Percentiles rank a stretch among this genome's conserved stretches.
Conservation (phyloP, 2,888 invertebrate genomes). For the Ischnus inquisitorius region DNA sequence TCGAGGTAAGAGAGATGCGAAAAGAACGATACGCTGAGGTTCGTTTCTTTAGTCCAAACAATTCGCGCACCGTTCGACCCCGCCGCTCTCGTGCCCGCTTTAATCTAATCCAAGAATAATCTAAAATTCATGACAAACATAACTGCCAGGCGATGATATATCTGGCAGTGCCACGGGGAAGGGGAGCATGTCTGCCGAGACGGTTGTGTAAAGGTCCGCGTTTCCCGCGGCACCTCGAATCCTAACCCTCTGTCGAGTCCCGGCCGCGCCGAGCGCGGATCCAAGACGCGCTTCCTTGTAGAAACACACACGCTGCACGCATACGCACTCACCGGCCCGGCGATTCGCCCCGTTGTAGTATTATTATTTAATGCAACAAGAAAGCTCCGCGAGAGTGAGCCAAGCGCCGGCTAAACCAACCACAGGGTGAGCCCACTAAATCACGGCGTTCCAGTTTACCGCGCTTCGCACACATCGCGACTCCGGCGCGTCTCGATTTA, state of each 20-base stretch:
- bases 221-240: slow-evolving; percentile 6
- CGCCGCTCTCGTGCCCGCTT: slow-evolving; percentile 73
- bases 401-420: too few relatives aligned
- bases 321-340: slow-evolving; percentile 40
- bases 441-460: slow-evolving; percentile 23
- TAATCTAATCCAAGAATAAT: slow-evolving; percentile 85
- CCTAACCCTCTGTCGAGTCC: not conserved
- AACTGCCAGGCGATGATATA: slow-evolving; percentile 85
- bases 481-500: not conserved
- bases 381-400: not conserved
- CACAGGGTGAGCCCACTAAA: slow-evolving; percentile 35
- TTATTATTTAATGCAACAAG: slow-evolving; percentile 63
- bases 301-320: not conserved
- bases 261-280: not conserved
- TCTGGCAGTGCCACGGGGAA: slow-evolving; percentile 77
- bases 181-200: slow-evolving; percentile 23
- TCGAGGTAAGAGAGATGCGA: not conserved
- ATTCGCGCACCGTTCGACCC: slow-evolving; percentile 25
- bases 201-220: slow-evolving; percentile 3
- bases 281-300: slow-evolving; percentile 26
- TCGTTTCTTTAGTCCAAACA: not conserved
- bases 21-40: not conserved
- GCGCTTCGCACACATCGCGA: not conserved
- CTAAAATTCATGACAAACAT: slow-evolving; percentile 85
- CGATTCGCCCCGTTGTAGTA: slow-evolving; percentile 47